phyloP scores from a whole-genome alignment of 2,797 vertebrate genomes.

The Rhodeus uyekii region DNA sequence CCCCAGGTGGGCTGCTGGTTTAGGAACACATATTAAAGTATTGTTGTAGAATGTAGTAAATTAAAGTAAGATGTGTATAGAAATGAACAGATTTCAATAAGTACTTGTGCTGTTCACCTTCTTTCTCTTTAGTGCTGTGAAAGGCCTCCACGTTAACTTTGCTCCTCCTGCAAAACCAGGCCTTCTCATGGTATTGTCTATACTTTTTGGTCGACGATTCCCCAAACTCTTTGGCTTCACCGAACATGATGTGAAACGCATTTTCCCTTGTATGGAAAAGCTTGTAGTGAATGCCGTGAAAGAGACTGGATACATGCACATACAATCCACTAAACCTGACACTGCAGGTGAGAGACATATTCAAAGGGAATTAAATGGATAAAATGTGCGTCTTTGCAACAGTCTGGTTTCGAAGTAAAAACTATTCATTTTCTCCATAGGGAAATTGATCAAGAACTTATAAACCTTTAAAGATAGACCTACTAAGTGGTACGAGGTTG shows the following conservation, averaged over 20 bases:
- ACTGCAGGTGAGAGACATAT: conserved; percentile 79
- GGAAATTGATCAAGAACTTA: neutral
- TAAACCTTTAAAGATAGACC: neutral
- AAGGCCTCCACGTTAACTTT: conserved; percentile 84
- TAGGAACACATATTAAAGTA: neutral
- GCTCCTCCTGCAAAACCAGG: conserved; percentile 52
- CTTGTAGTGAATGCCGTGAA: conserved; percentile 68
- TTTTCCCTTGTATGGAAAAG: conserved; percentile 78
- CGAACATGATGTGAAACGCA: conserved; percentile 68
- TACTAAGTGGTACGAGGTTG: neutral
- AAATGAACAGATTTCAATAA: neutral
- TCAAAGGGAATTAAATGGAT: neutral
- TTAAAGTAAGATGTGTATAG: neutral
- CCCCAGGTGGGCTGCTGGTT: neutral
- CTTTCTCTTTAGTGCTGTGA: conserved; percentile 71
- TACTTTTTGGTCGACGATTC: conserved; percentile 78
- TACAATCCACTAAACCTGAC: conserved; percentile 90
- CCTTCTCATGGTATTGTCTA: conserved; percentile 59
- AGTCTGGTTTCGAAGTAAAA: neutral
- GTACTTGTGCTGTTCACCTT: neutral
- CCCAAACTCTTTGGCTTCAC: conserved; percentile 83
- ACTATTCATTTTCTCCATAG: neutral
- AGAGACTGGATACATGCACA: conserved; percentile 88
- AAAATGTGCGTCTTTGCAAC: neutral
- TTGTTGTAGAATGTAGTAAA: neutral